Evolutionary conservation across 2,113 vertebrate species (phyloP).

Genomic region (Caranx ignobilis): DNA sequence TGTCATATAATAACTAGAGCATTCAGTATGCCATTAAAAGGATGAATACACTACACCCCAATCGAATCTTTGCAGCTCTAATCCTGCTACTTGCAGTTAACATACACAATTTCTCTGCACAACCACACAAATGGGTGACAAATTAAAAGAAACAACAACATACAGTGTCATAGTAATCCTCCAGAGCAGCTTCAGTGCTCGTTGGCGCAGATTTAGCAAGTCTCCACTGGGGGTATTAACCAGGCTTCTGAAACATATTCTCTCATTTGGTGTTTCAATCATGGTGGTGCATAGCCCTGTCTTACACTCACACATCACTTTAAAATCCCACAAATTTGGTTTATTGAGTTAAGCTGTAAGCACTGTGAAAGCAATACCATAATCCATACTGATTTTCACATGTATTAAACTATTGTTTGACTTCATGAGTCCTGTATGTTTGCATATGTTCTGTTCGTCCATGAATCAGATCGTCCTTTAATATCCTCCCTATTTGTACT

Average conservation of each 20-base stretch:
- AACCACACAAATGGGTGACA: not conserved
- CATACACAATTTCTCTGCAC: not conserved
- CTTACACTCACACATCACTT: not conserved
- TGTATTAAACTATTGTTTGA: not conserved
- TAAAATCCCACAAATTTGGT: not conserved
- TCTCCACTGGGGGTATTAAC: not conserved
- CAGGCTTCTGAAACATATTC: not conserved
- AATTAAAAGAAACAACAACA: not conserved
- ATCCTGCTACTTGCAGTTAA: not conserved
- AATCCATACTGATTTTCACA: conserved; percentile 10
- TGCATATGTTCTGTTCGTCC: not conserved
- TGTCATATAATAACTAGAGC: not conserved
- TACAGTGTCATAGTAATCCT: not conserved
- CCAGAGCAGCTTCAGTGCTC: not conserved
- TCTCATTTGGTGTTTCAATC: not conserved
- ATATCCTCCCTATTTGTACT: not conserved
- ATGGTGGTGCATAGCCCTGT: too few relatives aligned
- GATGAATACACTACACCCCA: not conserved
- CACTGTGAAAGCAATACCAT: not conserved
- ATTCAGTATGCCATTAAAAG: not conserved
- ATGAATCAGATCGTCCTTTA: not conserved
- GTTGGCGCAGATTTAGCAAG: not conserved
- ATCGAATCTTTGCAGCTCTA: conserved; percentile 2
- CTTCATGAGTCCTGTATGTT: not conserved
- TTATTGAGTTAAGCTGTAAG: not conserved